These are phyloP conservation scores for Oligia latruncula DNA, from an alignment of 2,888 invertebrate species.

Conservation along the genomic window DNA sequence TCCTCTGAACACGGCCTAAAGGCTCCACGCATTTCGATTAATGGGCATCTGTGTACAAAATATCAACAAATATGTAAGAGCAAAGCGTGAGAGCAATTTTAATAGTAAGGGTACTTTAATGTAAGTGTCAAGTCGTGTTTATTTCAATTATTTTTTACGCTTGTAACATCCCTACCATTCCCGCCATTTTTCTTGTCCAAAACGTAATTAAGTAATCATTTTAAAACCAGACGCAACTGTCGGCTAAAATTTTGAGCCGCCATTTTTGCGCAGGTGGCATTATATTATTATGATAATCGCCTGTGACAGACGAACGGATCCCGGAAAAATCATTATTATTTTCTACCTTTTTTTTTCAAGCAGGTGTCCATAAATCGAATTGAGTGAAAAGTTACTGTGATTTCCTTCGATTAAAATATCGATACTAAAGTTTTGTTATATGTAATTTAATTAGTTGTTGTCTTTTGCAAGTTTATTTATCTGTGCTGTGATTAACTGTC, in stretches of 20 bases:
- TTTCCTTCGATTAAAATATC: slow-evolving; percentile 54
- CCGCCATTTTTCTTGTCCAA: background rate
- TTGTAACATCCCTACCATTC: slow-evolving; percentile 25
- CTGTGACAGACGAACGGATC: background rate
- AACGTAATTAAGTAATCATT: slow-evolving; percentile 1
- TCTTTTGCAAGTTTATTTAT: slow-evolving; percentile 51
- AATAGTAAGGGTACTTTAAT: slow-evolving; percentile 52
- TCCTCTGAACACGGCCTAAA: slow-evolving; percentile 91
- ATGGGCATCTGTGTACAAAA: slow-evolving; percentile 64
- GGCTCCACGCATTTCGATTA: slow-evolving; percentile 67
- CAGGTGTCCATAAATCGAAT: slow-evolving; percentile 72
- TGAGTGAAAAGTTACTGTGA: slow-evolving; percentile 62
- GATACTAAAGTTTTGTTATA: slow-evolving; percentile 37
- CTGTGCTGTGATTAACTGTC: slow-evolving; percentile 57
- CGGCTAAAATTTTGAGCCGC: background rate
- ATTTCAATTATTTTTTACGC: slow-evolving; percentile 42
- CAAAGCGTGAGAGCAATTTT: slow-evolving; percentile 36
- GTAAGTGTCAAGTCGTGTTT: slow-evolving; percentile 53
- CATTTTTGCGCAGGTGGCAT: slow-evolving; percentile 4
- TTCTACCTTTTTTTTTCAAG: slow-evolving; percentile 39
- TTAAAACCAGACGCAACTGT: background rate
- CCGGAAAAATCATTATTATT: background rate
- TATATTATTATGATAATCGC: background rate
- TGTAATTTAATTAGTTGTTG: slow-evolving; percentile 47
- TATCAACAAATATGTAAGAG: slow-evolving; percentile 18